Evolutionary conservation across 2,113 vertebrate species (phyloP), one percentile per base, ranked within the genome.

Genomic region (Sapayoa aenigma): DNA sequence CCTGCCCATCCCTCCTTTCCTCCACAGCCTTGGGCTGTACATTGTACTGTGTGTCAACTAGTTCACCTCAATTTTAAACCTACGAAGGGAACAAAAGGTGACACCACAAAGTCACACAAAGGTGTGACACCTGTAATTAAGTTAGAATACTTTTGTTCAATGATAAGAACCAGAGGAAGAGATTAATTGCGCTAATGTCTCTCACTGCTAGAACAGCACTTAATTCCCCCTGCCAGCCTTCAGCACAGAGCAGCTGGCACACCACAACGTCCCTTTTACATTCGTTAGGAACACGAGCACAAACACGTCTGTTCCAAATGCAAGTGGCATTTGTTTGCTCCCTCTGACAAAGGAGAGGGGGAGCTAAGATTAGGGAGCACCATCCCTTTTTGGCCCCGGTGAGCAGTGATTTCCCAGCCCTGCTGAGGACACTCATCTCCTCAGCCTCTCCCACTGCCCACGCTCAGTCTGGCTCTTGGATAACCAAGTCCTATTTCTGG

Each of bases 381-480:
- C 87, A 84, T 23, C 52, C 67, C n/a, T 39, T 89, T 94, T 41
- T 74, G 78, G 75, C 84, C 85, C 72, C 55, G 87, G 55, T 66
- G 55, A 93, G 42, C 14, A 80, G 87, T 63, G 74, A 83, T 85
- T 87, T 88, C 84, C 90, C 67, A 76, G 72, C 74, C 46, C 50
- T 0, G 1, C 67, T 86, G 58, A 94, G 92, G 94, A 95, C 85
- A 90, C 42, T 87, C 67, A 69, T 55, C 55, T 93, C 67, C 78
- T 2, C 66, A 88, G 63, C 76, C 80, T 75, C 56, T 72, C 9
- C 5, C 23, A 14, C 80, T 67, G 91, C 93, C 96, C 63, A 96
- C 94, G 22, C 66, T 92, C 93, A 95, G 89, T 92, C 96, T 95
- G 95, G 84, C 84, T 95, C 68, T 90, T 93, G 94, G 91, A 84